Percentiles rank a stretch among this genome's conserved stretches.
phyloP scores from a whole-genome alignment of 1,140 invertebrate species.

The Hyles euphorbiae region DNA sequence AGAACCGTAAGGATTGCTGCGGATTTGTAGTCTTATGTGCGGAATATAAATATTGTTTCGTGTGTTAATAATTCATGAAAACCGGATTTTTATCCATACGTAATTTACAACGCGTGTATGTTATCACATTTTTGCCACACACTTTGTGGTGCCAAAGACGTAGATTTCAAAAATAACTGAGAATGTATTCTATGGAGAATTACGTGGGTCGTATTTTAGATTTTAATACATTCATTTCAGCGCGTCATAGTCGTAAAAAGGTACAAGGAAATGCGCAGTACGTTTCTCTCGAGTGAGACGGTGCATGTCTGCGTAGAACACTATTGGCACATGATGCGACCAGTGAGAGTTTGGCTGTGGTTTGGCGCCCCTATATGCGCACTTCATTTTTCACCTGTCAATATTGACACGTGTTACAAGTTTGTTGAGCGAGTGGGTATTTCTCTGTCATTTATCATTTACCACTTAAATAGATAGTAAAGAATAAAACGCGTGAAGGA shows the following conservation, averaged over 20 bases:
- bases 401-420: slow-evolving; percentile 9
- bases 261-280: slow-evolving; percentile 54
- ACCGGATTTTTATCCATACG: background rate
- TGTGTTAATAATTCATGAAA: no score
- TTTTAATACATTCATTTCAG: slow-evolving; percentile 21
- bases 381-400: slow-evolving; percentile 17
- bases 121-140: slow-evolving; percentile 27
- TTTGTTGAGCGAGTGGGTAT: background rate
- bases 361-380: slow-evolving; percentile 5
- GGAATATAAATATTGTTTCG: no score
- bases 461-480: background rate
- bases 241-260: slow-evolving; percentile 23
- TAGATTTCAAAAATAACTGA: slow-evolving; percentile 58
- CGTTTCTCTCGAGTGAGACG: slow-evolving; percentile 26
- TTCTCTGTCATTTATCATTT: slow-evolving; percentile 1
- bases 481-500: background rate
- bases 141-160: slow-evolving; percentile 52
- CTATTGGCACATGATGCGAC: slow-evolving; percentile 46
- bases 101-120: slow-evolving; percentile 27
- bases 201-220: slow-evolving; percentile 44
- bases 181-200: slow-evolving; percentile 34
- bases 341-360: slow-evolving; percentile 15
- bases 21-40: no score
- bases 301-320: slow-evolving; percentile 4
- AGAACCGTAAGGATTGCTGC: no score